Evolutionary conservation across 2,113 vertebrate genomes (phyloP).

Genomic region (Ceratotherium simum): DNA sequence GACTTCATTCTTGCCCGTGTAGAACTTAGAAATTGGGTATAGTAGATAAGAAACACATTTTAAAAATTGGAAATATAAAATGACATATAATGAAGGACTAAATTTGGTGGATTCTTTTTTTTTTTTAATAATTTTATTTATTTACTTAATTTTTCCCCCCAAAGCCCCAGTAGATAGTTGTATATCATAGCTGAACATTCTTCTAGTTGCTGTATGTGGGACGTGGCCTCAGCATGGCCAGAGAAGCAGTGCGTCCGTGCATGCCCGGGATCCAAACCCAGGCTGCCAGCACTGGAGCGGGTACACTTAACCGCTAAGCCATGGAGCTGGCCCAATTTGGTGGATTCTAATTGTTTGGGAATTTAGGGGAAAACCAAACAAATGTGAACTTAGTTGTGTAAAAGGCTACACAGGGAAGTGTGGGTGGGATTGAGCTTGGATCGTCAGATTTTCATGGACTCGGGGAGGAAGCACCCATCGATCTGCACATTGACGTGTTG

Average conservation of each 20-base stretch:
- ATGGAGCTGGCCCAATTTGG: too few species aligned
- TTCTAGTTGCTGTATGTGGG: too few species aligned
- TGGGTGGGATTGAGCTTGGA: not conserved
- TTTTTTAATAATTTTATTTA: too few species aligned
- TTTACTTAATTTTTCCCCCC: too few species aligned
- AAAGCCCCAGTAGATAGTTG: too few species aligned
- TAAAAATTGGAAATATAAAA: not conserved
- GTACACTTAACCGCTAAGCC: too few species aligned
- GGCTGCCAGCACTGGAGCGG: too few species aligned
- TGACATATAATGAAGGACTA: not conserved
- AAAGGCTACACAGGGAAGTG: fast-evolving
- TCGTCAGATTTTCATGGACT: not conserved
- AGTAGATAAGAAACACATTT: not conserved
- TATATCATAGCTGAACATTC: too few species aligned
- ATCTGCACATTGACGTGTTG: not conserved
- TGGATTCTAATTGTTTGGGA: not conserved
- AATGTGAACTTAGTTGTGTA: not conserved
- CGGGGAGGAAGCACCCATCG: not conserved
- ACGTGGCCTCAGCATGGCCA: too few species aligned
- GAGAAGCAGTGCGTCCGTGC: too few species aligned
- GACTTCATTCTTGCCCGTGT: not conserved
- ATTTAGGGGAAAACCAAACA: not conserved
- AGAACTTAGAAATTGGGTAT: not conserved
- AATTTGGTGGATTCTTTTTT: not conserved
- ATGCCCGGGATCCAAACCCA: too few species aligned